These are phyloP conservation scores for Patella caerulea DNA, from an alignment of 2,888 invertebrate species.

Conservation along the genomic window DNA sequence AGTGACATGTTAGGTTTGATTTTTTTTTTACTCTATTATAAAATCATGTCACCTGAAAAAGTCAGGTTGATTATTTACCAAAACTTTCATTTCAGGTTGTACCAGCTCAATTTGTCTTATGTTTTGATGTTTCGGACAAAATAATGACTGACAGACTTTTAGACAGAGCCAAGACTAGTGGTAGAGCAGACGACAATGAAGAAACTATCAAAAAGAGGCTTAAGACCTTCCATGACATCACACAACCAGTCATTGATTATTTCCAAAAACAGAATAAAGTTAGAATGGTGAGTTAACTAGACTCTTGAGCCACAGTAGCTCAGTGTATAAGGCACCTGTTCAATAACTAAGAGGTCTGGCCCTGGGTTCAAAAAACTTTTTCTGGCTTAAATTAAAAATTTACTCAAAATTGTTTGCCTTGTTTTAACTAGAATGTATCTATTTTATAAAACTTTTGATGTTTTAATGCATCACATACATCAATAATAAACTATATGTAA, in stretches of 20 bases:
- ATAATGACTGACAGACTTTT: conserved; percentile 84
- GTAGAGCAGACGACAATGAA: conserved; percentile 93
- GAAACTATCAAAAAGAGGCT: conserved; percentile 92
- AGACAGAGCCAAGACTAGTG: conserved; percentile 83
- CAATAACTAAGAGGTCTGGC: no score
- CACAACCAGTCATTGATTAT: conserved; percentile 86
- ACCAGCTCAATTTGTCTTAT: conserved; percentile 78
- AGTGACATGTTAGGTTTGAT: neutral
- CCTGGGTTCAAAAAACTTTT: no score
- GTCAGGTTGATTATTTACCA: neutral
- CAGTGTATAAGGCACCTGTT: no score
- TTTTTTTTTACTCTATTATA: neutral
- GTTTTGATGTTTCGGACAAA: conserved; percentile 86
- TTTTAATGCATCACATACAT: no score
- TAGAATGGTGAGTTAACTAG: conserved; percentile 75
- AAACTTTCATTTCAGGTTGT: conserved; percentile 44
- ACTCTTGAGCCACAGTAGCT: no score
- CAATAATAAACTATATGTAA: no score
- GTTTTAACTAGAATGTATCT: no score
- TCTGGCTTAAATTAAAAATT: no score
- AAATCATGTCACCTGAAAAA: neutral
- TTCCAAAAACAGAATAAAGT: conserved; percentile 83
- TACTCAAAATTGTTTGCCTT: no score
- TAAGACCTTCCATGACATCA: conserved; percentile 89
- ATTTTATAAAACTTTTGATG: no score